Evolutionary conservation across 2,797 vertebrate genomes (phyloP).

Genomic region (Hippoglossus hippoglossus): DNA sequence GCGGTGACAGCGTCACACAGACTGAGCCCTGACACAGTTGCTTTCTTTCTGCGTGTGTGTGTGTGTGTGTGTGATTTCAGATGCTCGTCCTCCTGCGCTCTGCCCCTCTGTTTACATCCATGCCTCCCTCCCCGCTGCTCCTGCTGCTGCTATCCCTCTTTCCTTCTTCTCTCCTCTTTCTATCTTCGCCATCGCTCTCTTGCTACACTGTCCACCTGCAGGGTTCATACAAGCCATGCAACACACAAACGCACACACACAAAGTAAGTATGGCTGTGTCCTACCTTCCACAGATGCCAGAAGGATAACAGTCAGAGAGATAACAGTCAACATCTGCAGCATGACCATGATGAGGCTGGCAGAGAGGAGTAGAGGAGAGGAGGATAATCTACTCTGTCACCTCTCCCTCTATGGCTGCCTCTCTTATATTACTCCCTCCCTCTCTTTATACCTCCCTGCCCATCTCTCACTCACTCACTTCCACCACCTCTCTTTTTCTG

Average conservation of each 20-base stretch:
- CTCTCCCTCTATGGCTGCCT: conserved; percentile 83
- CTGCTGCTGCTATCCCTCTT: conserved; percentile 58
- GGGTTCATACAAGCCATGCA: conserved; percentile 58
- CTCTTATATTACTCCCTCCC: conserved; percentile 84
- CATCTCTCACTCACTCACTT: conserved; percentile 79
- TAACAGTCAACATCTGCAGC: conserved; percentile 84
- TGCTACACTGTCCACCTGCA: conserved; percentile 75
- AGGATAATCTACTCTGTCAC: conserved; percentile 84
- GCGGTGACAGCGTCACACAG: conserved; percentile 31
- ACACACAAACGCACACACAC: conserved; percentile 41
- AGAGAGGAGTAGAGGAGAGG: conserved; percentile 72
- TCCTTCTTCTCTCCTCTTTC: conserved; percentile 61
- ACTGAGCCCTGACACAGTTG: conserved; percentile 56
- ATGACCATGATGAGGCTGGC: conserved; percentile 85
- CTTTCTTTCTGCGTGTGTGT: conserved; percentile 20
- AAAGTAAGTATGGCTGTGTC: conserved; percentile 66
- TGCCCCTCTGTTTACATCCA: conserved; percentile 74
- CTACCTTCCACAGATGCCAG: conserved; percentile 86
- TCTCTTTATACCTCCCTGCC: conserved; percentile 83
- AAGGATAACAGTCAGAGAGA: conserved; percentile 81
- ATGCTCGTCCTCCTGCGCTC: conserved; percentile 48
- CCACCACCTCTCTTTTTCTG: conserved; percentile 73
- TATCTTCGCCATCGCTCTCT: conserved; percentile 72
- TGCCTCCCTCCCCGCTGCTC: conserved; percentile 59
- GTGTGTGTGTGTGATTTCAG: conserved; percentile 49